These are phyloP conservation scores for Dryobota labecula DNA, from an alignment of 2,888 invertebrate species.

Conservation along the genomic window DNA sequence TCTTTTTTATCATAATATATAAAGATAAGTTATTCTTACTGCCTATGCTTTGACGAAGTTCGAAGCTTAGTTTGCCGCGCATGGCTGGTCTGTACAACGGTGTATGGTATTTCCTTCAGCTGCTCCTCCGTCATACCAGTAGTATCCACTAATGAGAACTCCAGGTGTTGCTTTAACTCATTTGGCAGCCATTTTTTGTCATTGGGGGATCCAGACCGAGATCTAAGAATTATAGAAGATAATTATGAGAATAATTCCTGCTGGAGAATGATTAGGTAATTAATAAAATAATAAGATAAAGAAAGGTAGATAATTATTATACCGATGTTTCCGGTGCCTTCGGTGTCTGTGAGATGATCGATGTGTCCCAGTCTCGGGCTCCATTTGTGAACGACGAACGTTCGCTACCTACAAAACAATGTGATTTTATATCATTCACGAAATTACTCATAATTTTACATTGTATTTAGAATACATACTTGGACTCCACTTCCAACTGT, in stretches of 20 bases:
- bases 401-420: constrained; percentile 91
- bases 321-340: constrained; percentile 92
- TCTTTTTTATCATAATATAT: neutral
- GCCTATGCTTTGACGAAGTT: constrained; percentile 85
- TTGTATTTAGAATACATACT: constrained; percentile 71
- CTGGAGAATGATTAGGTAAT: constrained; percentile 1
- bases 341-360: constrained; percentile 91
- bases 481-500: constrained; percentile 88
- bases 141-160: constrained; percentile 96
- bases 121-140: constrained; percentile 97
- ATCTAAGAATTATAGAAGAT: constrained; percentile 70
- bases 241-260: neutral
- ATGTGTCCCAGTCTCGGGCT: constrained; percentile 88
- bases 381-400: constrained; percentile 91
- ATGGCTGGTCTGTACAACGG: constrained; percentile 94
- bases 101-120: constrained; percentile 96
- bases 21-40: constrained; percentile 77
- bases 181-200: constrained; percentile 94
- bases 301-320: constrained; percentile 48
- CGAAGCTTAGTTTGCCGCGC: constrained; percentile 91
- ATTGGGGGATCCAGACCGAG: constrained; percentile 93
- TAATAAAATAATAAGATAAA: constrained; percentile 12
- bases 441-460: constrained; percentile 1
- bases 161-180: constrained; percentile 96
- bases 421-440: constrained; percentile 14